Evolutionary conservation across 2,797 vertebrate species (phyloP), one percentile per base, ranked within the genome.

Genomic region (Erithacus rubecula): DNA sequence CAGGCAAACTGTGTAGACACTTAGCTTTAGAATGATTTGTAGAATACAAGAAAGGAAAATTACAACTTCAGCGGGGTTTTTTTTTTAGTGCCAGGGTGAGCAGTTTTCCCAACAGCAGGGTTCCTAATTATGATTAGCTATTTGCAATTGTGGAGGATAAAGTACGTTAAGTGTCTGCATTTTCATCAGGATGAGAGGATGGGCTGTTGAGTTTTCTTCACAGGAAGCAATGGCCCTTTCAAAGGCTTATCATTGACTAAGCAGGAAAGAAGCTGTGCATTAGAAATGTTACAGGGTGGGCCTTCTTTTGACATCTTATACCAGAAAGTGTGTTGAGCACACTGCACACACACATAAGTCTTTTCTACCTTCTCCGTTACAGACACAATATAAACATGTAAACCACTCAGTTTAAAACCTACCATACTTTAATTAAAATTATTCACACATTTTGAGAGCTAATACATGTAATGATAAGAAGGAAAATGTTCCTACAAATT

Each of bases 111-210:
- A 85, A 71, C 71, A 91, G 87, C 79, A 75, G 82, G 68, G 62
- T 71, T 94, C 69, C 87, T 93, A 91, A 83, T 94, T 94, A 91
- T 80, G 91, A 94, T 83, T 91, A 95, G 69, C 36, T 94, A 43
- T 85, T 87, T 89, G 64, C 58, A 75, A 32, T 51, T 75, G 62
- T 71, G 79, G 41, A 82, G 71, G 41, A 63, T 82, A 90, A 83
- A 87, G 12, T 65, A 53, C n/a, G n/a, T 78, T 89, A 92, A 91
- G 68, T 68, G 64, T 44, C 84, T 89, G 49, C 37, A 74, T 87
- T 96, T 93, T 83, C 84, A 80, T 92, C 60, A 89, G 64, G 36
- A 65, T 82, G 67, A 93, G 80, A 89, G 53, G 72, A 76, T 60
- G 34, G 26, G 46, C 47, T 89, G 81, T 81, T 86, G 62, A 76